Evolutionary conservation across 2,888 invertebrate genomes (phyloP).

Genomic region (Plebejus argus): DNA sequence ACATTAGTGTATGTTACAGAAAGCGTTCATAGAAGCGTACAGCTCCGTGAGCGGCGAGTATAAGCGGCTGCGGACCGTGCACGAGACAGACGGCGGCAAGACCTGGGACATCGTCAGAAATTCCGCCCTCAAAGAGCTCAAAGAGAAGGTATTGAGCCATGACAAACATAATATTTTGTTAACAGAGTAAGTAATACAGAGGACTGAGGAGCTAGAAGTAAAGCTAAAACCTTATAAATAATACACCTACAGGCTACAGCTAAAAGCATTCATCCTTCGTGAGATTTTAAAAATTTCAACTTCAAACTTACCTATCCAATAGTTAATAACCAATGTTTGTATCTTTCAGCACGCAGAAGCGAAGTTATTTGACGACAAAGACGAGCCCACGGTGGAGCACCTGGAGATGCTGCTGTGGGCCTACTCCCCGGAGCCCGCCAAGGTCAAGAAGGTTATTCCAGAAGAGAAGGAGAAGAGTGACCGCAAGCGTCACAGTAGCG

Average conservation of each 20-base stretch:
- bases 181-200: too few relatives aligned
- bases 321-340: slow-evolving; percentile 34
- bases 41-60: slow-evolving; percentile 84
- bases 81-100: slow-evolving; percentile 73
- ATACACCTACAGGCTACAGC: too few relatives aligned
- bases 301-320: too few relatives aligned
- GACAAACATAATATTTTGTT: too few relatives aligned
- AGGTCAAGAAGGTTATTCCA: slow-evolving; percentile 79
- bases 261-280: too few relatives aligned
- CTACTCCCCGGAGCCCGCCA: slow-evolving; percentile 86
- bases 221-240: too few relatives aligned
- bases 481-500: slow-evolving; percentile 60
- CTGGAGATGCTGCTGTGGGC: slow-evolving; percentile 87
- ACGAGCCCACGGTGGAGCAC: slow-evolving; percentile 85
- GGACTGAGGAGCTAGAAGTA: too few relatives aligned
- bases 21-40: slow-evolving; percentile 84
- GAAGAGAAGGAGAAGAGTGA: slow-evolving; percentile 53
- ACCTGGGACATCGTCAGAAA: slow-evolving; percentile 91
- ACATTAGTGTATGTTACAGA: slow-evolving; percentile 51
- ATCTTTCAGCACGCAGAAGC: slow-evolving; percentile 81
- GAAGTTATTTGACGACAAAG: slow-evolving; percentile 83
- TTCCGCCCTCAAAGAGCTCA: slow-evolving; percentile 79
- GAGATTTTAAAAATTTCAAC: too few relatives aligned
- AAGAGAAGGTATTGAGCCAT: slow-evolving; percentile 56
- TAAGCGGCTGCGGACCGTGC: slow-evolving; percentile 85